phyloP scores from a whole-genome alignment of 2,888 invertebrate species.

The Lepidocyrtinus sp. region DNA sequence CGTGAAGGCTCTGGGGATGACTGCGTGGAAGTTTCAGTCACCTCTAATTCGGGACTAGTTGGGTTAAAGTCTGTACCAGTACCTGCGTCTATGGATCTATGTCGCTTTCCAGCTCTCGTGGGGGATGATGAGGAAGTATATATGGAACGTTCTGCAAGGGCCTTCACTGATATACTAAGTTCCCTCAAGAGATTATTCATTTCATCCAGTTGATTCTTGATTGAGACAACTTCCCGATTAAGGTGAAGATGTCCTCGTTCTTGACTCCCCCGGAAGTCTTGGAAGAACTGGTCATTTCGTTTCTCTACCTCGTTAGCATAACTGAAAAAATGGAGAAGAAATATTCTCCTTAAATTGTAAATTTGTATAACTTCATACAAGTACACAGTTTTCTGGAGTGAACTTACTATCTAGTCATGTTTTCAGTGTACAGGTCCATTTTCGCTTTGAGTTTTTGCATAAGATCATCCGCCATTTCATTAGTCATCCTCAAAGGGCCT shows the following conservation, averaged over 20 bases:
- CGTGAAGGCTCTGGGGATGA: slow-evolving; percentile 64
- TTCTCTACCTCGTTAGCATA: slow-evolving; percentile 65
- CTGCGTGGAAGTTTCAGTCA: slow-evolving; percentile 60
- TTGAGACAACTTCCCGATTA: slow-evolving; percentile 62
- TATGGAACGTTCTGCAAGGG: slow-evolving; percentile 64
- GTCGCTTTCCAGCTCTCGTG: slow-evolving; percentile 36
- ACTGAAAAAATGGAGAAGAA: slow-evolving; percentile 49
- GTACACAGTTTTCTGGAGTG: background rate
- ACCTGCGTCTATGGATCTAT: slow-evolving; percentile 63
- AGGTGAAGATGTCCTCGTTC: slow-evolving; percentile 62
- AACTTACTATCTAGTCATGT: background rate
- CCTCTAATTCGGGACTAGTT: slow-evolving; percentile 65
- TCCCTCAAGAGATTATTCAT: slow-evolving; percentile 66
- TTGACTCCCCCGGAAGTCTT: slow-evolving; percentile 64
- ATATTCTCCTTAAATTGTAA: too few relatives aligned
- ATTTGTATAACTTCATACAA: too few relatives aligned
- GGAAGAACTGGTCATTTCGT: slow-evolving; percentile 62
- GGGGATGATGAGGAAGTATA: slow-evolving; percentile 57
- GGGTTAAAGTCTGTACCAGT: slow-evolving; percentile 66
- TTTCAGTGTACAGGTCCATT: slow-evolving; percentile 66
- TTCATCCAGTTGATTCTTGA: slow-evolving; percentile 68
- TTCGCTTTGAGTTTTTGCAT: slow-evolving; percentile 66
- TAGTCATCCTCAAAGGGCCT: slow-evolving; percentile 29
- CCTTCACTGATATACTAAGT: slow-evolving; percentile 62
- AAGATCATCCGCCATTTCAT: slow-evolving; percentile 68